A percentile compares a stretch with the other conserved stretches of the same genome.
Conservation (phyloP, 2,113 vertebrate genomes). For the Physeter macrocephalus region DNA sequence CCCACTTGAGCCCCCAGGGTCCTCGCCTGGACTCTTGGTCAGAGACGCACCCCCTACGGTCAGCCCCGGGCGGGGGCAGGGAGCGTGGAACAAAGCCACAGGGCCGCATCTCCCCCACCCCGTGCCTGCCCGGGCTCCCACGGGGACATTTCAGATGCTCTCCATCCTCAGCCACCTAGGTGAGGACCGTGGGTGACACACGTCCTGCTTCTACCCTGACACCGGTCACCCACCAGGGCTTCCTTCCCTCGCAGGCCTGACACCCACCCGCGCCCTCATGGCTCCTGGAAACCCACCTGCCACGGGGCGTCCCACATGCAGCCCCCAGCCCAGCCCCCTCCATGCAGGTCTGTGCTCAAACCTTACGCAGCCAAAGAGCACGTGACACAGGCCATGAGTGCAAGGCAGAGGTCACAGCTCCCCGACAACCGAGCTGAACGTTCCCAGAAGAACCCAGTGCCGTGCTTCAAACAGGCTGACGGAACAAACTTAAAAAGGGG, state of each 20-base stretch:
- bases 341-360: background rate
- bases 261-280: rapidly evolving
- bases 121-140: background rate
- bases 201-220: background rate
- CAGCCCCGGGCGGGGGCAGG: background rate
- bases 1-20: background rate
- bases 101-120: background rate
- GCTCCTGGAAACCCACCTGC: background rate
- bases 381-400: rapidly evolving
- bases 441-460: too few relatives aligned
- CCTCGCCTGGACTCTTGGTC: too few relatives aligned
- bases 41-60: background rate
- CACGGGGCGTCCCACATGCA: rapidly evolving
- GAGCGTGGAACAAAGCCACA: rapidly evolving
- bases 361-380: rapidly evolving
- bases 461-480: rapidly evolving
- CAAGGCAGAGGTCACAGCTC: background rate
- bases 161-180: background rate
- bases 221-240: rapidly evolving
- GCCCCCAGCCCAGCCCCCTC: background rate
- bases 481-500: too few relatives aligned
- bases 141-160: too few relatives aligned
- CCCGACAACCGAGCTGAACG: background rate
- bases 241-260: background rate
- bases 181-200: background rate